Base-by-base conservation (phyloP, 92 coral and sea anemone genomes). In the Blastomussa wellsi region DNA sequence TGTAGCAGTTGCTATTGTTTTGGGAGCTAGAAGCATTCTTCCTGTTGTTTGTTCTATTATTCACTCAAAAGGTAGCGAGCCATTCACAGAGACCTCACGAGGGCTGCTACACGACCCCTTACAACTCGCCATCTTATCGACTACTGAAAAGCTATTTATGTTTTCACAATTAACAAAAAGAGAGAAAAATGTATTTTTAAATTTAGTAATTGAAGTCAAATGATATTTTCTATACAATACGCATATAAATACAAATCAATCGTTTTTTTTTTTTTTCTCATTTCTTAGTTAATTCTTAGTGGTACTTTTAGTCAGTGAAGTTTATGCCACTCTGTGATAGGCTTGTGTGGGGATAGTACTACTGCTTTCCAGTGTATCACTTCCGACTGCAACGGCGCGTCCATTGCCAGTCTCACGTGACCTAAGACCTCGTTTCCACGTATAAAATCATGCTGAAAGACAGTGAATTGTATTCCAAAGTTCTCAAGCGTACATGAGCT, bases 301-400 rank as follows among this genome's bases (percentile, higher is more conserved):
- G 49, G 31, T 31, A n/a, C 65, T 13, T 26, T 31, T 0, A 36
- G 33, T 29, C 80, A 62, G 49, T 94, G 98, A 24, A 96, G 68
- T 65, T 92, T 92, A 55, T 96, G 98, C 98, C 98, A 93, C n/a
- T 89, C 93, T 3, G 89, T 78, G 17, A 96, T 87, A 3, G 93
- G 84, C 32, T 92, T 92, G 22, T 92, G 98, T n/a, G 98, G 98
- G 15, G 95, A 94, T 4, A 88, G 39, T 8, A 91, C 89, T 12
- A 96, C 98, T 32, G 93, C 90, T 79, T 86, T 92, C 98, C 98
- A 96, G 89, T 94, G 98, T 55, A 89, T 87, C 28, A 93, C 88
- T 84, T 96, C 98, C 17, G 52, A 47, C 79, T 86, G 90, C 65
- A 81, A 75, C 31, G 93, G 93, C 75, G 98, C 94, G 72, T 93